These are phyloP conservation scores for Aeoliscus strigatus DNA, from an alignment of 2,797 vertebrate species.

Conservation along the genomic window DNA sequence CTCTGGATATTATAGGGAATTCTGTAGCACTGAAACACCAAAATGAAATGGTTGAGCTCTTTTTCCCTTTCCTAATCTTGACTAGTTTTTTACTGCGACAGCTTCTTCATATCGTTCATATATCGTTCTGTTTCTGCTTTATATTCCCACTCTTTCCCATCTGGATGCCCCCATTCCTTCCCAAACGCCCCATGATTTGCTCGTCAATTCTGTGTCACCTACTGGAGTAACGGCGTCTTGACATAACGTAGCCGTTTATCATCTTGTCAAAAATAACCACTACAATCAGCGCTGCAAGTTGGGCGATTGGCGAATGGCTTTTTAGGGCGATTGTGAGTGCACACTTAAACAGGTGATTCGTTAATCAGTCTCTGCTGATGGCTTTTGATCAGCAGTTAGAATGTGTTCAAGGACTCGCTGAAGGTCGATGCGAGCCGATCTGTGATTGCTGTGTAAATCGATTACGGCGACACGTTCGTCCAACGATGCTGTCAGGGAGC, in stretches of 20 bases:
- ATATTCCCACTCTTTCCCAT: constrained; percentile 6
- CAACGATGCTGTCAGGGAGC: constrained; percentile 54
- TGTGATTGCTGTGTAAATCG: constrained; percentile 70
- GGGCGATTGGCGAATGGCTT: too few species aligned
- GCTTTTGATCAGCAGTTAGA: constrained; percentile 50
- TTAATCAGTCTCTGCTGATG: constrained; percentile 50
- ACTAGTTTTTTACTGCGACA: too few species aligned
- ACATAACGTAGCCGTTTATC: constrained; percentile 11
- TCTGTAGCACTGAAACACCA: constrained; percentile 31
- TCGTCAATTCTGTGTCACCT: too few species aligned
- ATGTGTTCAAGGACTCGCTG: constrained; percentile 61
- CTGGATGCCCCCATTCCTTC: not conserved
- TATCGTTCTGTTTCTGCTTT: not conserved
- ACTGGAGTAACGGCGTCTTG: constrained; percentile 12
- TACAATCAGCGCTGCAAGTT: constrained; percentile 10
- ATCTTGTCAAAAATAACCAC: constrained; percentile 16
- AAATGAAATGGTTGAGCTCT: not conserved
- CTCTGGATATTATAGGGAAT: constrained; percentile 38
- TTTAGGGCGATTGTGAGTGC: too few species aligned
- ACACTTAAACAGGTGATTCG: constrained; percentile 47
- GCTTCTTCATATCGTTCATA: too few species aligned
- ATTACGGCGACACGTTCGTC: constrained; percentile 58
- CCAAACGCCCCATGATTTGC: too few species aligned
- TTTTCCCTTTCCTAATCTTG: too few species aligned
- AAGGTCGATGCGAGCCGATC: constrained; percentile 62